phyloP scores from a whole-genome alignment of 2,113 vertebrate species.

The Silurus asotus region DNA sequence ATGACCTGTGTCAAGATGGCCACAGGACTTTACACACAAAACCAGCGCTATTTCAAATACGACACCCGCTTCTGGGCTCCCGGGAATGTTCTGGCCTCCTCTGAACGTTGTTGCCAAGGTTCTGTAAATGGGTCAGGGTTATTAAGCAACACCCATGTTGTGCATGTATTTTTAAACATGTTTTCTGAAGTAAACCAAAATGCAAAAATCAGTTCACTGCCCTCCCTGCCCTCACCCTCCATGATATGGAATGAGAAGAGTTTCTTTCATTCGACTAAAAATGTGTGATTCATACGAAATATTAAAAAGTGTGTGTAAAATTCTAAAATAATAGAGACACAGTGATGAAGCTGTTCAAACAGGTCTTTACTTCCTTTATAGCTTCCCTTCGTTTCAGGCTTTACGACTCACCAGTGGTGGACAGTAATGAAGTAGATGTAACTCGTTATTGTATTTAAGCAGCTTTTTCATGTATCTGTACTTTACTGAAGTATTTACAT shows the following conservation, averaged over 20 bases:
- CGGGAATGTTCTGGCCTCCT: constrained; percentile 16
- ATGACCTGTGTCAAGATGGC: not conserved
- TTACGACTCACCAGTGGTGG: no score
- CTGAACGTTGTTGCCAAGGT: constrained; percentile 29
- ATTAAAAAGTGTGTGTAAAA: not conserved
- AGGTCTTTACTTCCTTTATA: not conserved
- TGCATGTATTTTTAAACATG: constrained; percentile 75
- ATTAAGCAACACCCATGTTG: constrained; percentile 68
- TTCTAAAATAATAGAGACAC: not conserved
- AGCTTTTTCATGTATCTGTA: no score
- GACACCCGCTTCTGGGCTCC: constrained; percentile 6
- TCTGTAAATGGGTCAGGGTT: constrained; percentile 75
- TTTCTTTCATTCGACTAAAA: not conserved
- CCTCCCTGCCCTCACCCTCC: constrained; percentile 37
- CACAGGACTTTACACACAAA: not conserved
- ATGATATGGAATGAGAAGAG: not conserved
- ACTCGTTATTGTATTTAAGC: no score
- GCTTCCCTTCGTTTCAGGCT: no score
- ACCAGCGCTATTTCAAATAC: constrained; percentile 36
- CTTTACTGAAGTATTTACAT: no score
- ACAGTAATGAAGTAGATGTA: no score
- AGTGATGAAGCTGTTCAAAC: not conserved
- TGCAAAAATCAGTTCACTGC: constrained; percentile 66
- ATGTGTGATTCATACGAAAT: not conserved
- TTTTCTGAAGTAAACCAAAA: constrained; percentile 64